Conservation (phyloP, 2,888 invertebrate species). For the Congeria kusceri region DNA sequence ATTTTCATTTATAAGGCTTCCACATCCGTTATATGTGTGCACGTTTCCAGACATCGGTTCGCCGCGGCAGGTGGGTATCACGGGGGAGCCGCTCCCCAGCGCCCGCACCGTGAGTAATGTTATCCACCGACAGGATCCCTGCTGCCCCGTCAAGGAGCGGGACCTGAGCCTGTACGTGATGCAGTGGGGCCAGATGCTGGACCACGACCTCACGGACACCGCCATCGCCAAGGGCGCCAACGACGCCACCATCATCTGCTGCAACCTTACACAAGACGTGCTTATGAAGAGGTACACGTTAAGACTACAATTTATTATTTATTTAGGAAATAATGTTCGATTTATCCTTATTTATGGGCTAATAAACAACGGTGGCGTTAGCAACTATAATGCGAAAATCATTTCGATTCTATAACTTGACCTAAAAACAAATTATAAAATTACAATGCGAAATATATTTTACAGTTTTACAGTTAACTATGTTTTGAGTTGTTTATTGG, state of each 20-base stretch:
- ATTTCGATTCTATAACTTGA: no score
- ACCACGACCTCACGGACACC: conserved; percentile 66
- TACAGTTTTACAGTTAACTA: no score
- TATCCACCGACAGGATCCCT: conserved; percentile 58
- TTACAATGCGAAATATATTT: no score
- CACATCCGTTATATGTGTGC: no score
- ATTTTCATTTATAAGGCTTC: no score
- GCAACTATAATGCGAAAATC: no score
- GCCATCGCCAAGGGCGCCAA: conserved; percentile 61
- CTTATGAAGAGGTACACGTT: conserved; percentile 39
- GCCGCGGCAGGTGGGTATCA: conserved; percentile 51
- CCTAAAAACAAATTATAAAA: no score
- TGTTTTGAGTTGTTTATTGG: no score
- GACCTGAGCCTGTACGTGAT: conserved; percentile 63
- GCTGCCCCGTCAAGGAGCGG: conserved; percentile 56
- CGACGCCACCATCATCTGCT: conserved; percentile 62
- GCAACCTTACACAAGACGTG: conserved; percentile 54
- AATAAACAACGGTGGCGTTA: no score
- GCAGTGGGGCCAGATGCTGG: conserved; percentile 69
- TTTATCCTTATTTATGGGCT: no score
- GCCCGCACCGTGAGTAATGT: conserved; percentile 54
- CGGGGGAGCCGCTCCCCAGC: conserved; percentile 53
- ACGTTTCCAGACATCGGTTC: conserved; percentile 55
- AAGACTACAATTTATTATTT: no score
- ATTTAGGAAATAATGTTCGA: no score